Conservation (phyloP, 2,888 invertebrate genomes). For the Cataglyphis rosenhaueri region DNA sequence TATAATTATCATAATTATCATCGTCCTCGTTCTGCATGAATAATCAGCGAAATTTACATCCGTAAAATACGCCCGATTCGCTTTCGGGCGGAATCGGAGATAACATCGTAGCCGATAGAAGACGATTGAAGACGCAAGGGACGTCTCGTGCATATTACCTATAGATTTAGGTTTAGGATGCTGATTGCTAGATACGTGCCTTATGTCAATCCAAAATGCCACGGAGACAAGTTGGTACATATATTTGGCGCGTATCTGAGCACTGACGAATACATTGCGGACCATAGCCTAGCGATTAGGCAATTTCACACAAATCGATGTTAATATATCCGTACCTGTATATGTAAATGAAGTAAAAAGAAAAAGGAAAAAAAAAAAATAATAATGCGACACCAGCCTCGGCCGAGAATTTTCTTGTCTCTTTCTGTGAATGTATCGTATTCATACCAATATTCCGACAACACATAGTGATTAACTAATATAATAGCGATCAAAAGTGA, state of each 20-base stretch:
- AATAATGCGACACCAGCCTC: conserved; percentile 23
- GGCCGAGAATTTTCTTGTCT: conserved; percentile 66
- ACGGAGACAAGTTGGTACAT: conserved; percentile 8
- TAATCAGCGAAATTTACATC: not conserved
- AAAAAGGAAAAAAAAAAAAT: not conserved
- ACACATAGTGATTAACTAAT: conserved; percentile 38
- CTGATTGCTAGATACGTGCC: conserved; percentile 39
- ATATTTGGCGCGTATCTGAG: conserved; percentile 44
- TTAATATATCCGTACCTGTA: conserved; percentile 70
- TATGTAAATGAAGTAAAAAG: conserved; percentile 32
- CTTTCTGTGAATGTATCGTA: conserved; percentile 62
- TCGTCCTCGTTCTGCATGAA: not conserved
- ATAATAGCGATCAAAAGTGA: conserved; percentile 21
- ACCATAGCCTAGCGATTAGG: conserved; percentile 78
- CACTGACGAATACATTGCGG: conserved; percentile 72
- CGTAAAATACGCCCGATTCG: not conserved
- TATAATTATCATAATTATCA: conserved; percentile 16
- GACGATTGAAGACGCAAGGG: conserved; percentile 21
- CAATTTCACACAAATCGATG: conserved; percentile 76
- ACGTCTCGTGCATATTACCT: conserved; percentile 28
- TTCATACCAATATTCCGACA: conserved; percentile 54
- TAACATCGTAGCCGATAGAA: not conserved
- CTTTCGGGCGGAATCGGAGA: not conserved
- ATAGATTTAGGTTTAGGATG: conserved; percentile 47
- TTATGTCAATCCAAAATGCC: conserved; percentile 8